A percentile compares a stretch with the other conserved stretches of the same genome.
phyloP scores from a whole-genome alignment of 2,888 invertebrate species.

The Pseudanteris insignis region DNA sequence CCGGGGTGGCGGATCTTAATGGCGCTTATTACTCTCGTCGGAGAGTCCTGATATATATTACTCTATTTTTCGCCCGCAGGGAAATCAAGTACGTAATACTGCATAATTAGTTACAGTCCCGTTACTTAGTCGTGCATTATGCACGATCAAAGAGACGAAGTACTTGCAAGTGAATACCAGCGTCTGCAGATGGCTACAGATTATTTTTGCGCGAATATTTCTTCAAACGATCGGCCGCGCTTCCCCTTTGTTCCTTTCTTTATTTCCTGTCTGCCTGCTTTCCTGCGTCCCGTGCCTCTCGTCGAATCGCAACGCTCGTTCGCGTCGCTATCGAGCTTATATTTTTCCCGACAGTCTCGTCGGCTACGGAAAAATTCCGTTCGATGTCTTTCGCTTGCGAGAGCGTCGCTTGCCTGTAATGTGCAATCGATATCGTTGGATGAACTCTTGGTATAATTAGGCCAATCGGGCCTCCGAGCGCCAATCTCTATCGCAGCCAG shows the following conservation, averaged over 20 bases:
- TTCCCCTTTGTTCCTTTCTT: slow-evolving; percentile 11
- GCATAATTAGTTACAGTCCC: slow-evolving; percentile 64
- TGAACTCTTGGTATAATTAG: slow-evolving; percentile 26
- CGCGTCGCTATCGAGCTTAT: not conserved
- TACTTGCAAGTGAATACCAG: slow-evolving; percentile 52
- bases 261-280: slow-evolving; percentile 2
- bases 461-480: slow-evolving; percentile 12
- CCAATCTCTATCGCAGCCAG: slow-evolving; percentile 4
- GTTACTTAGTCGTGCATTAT: slow-evolving; percentile 63
- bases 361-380: slow-evolving; percentile 8
- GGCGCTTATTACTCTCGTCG: slow-evolving; percentile 64
- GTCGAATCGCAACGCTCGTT: too few species aligned
- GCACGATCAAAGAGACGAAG: slow-evolving; percentile 64
- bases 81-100: slow-evolving; percentile 65
- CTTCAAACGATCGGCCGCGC: slow-evolving; percentile 22
- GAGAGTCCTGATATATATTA: slow-evolving; percentile 60
- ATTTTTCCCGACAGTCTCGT: not conserved
- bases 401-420: slow-evolving; percentile 5
- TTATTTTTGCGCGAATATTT: slow-evolving; percentile 37
- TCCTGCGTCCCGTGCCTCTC: not conserved
- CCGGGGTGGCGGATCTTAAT: slow-evolving; percentile 59
- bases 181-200: slow-evolving; percentile 29
- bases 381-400: slow-evolving; percentile 8
- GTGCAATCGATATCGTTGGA: slow-evolving; percentile 22
- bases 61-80: slow-evolving; percentile 65